Percentiles rank a stretch among this genome's conserved stretches.
Evolutionary conservation across 2,797 vertebrate genomes (phyloP).

Genomic region (Arctocebus calabarensis): DNA sequence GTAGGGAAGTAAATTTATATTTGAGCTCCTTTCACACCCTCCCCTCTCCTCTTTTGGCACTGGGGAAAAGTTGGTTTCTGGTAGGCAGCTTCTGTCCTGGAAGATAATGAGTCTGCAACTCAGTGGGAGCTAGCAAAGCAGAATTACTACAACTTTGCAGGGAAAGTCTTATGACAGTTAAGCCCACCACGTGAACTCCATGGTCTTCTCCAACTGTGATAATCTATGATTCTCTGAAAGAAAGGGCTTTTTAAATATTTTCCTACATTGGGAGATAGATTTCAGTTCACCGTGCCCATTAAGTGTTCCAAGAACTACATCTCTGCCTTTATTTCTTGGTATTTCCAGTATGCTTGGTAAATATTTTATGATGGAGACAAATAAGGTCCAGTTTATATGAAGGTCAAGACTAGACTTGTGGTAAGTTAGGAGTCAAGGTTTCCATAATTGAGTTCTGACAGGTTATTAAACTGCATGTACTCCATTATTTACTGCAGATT

Average conservation of each 20-base stretch:
- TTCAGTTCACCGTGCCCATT: not conserved
- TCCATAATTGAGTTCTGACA: not conserved
- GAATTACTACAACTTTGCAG: not conserved
- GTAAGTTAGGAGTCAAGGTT: slow-evolving; percentile 16
- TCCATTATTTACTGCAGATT: not conserved
- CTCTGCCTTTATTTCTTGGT: slow-evolving; percentile 1
- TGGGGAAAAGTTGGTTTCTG: not conserved
- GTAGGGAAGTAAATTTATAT: not conserved
- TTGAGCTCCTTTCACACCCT: not conserved
- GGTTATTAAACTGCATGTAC: not conserved
- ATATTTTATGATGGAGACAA: not conserved
- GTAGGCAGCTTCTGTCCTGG: not conserved
- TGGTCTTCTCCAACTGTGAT: not conserved
- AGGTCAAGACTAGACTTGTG: not conserved
- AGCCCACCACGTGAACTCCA: not conserved
- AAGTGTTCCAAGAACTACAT: not conserved
- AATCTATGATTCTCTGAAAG: not conserved
- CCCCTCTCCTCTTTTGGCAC: not conserved
- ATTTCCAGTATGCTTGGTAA: not conserved
- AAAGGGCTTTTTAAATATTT: slow-evolving; percentile 14
- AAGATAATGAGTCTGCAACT: not conserved
- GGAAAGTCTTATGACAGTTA: not conserved
- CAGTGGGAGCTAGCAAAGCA: not conserved
- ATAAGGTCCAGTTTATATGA: not conserved
- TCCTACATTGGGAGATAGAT: not conserved